These are phyloP conservation scores for Myopa testacea DNA, from an alignment of 2,888 invertebrate genomes.

Conservation along the genomic window DNA sequence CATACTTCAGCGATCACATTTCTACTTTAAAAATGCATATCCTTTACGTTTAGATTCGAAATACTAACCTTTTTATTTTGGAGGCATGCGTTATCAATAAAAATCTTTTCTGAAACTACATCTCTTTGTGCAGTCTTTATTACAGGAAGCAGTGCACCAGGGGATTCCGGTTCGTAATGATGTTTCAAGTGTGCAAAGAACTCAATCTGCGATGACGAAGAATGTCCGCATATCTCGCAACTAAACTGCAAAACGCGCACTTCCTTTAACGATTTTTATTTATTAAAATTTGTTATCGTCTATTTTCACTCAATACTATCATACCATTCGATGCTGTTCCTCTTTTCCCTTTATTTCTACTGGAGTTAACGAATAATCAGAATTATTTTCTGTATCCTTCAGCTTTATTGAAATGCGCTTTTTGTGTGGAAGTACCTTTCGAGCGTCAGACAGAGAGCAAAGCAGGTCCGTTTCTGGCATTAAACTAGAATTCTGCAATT, in stretches of 20 bases:
- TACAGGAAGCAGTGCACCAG: constrained; percentile 38
- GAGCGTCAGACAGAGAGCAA: constrained; percentile 57
- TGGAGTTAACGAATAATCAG: constrained; percentile 44
- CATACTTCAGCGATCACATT: too few species aligned
- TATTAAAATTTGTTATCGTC: too few species aligned
- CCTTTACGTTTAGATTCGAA: too few species aligned
- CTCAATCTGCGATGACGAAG: constrained; percentile 80
- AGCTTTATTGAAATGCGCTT: constrained; percentile 85
- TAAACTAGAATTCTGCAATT: constrained; percentile 20
- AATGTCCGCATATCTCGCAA: constrained; percentile 84
- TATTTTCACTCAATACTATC: background rate
- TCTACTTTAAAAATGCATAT: too few species aligned
- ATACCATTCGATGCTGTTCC: background rate
- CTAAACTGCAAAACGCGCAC: constrained; percentile 54
- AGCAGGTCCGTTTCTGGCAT: constrained; percentile 12
- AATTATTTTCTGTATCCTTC: constrained; percentile 67
- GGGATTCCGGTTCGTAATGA: constrained; percentile 77
- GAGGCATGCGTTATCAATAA: constrained; percentile 38
- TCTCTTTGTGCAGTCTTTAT: background rate
- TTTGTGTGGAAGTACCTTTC: constrained; percentile 85
- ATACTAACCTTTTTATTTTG: constrained; percentile 47
- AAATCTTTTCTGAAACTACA: background rate
- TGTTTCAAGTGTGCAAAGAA: constrained; percentile 89
- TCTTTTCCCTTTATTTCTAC: constrained; percentile 17
- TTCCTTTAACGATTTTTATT: background rate